A percentile compares a stretch with the other conserved stretches of the same genome.
These are phyloP conservation scores for Lycophotia porphyrea DNA, from an alignment of 2,888 invertebrate genomes.

Conservation along the genomic window DNA sequence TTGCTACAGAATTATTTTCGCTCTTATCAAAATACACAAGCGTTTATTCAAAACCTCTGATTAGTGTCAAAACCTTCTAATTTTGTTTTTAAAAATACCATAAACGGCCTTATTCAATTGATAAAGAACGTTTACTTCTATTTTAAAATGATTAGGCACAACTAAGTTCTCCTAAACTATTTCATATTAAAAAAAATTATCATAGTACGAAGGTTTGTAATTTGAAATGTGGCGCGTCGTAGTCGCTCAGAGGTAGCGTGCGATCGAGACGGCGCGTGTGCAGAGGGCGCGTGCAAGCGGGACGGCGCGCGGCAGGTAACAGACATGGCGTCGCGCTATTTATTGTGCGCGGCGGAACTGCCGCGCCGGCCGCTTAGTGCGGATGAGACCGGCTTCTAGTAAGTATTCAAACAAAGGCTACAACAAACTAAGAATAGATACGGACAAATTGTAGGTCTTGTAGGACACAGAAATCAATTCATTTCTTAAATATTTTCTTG, in stretches of 20 bases:
- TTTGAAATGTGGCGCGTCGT: constrained; percentile 54
- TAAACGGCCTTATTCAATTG: neutral
- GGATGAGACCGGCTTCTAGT: constrained; percentile 26
- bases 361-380: constrained; percentile 7
- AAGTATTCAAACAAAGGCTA: constrained; percentile 13
- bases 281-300: constrained; percentile 52
- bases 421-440: neutral
- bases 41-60: constrained; percentile 3
- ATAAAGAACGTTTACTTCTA: neutral
- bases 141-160: neutral
- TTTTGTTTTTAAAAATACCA: neutral
- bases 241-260: constrained; percentile 35
- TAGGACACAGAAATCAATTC: neutral
- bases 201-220: neutral
- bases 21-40: constrained; percentile 1
- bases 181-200: neutral
- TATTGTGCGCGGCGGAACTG: constrained; percentile 68
- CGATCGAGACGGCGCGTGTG: constrained; percentile 54
- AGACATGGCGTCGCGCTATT: constrained; percentile 84
- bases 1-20: constrained; percentile 23
- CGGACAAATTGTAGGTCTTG: too few relatives aligned
- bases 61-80: neutral
- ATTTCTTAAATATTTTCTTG: neutral
- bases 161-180: neutral
- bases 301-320: constrained; percentile 70